Base-by-base conservation (phyloP, 2,888 invertebrate species). In the Drosophila atripex region DNA sequence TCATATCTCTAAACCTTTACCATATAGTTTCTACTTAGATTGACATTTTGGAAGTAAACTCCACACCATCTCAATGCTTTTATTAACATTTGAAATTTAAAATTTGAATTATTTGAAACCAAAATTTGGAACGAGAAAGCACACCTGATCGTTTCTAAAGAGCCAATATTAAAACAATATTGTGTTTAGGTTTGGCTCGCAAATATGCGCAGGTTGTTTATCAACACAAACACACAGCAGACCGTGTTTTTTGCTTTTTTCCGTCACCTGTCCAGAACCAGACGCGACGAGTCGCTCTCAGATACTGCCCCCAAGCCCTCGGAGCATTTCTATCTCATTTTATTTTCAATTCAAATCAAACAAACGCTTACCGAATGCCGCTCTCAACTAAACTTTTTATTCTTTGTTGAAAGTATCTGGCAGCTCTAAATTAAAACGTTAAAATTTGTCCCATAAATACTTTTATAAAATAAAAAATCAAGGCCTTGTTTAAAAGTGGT, bases 121-220 rank as follows among this genome's bases (percentile, higher is more conserved):
- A 4, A 39, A 16, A 30, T 30, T 41, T 21, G 0, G n/a, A 9
- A 16, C 2, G 1, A 14, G 14, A 32, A 52, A 23, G 30, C 60
- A 59, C 47, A 59, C 60, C 60, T 59, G 59, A 61, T 59, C 47
- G 60, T 49, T 61, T 59, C 6, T 21, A 32, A 35, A 25, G 18
- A 21, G 28, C 35, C 45, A 61, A 39, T 39, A 41, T 32, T 47
- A 18, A 30, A 16, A 46, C 59, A n/a, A 39, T 46, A 47, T 30
- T 59, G 21, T 16, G 32, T 30, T 41, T 16, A 16, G 11, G 7
- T 11, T 43, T n/a, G 21, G 28, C 35, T 57, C 18, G 46, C 30
- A 21, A 28, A 47, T 49, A 39, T 59, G 60, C 47, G 47, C 60
- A 61, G 39, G 47, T 59, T 61, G 60, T 61, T 61, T 59, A 61